Percentiles rank a stretch among this genome's conserved stretches.
Evolutionary conservation across 2,113 vertebrate species (phyloP).

Genomic region (Nerophis ophidion): DNA sequence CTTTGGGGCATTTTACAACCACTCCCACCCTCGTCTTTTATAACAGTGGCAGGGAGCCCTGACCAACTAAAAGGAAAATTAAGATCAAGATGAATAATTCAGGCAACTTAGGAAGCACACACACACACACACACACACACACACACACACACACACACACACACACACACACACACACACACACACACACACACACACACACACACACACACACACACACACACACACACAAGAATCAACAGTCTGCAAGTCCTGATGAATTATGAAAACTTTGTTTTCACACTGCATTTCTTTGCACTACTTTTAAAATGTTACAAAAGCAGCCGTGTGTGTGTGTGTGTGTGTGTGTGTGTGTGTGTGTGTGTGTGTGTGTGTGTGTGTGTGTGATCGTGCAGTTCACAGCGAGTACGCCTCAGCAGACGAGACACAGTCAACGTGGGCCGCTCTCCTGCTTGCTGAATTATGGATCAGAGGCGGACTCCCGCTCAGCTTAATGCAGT

Average conservation of each 20-base stretch:
- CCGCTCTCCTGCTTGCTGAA: slow-evolving; percentile 67
- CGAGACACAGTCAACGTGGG: slow-evolving; percentile 67
- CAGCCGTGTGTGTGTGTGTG: slow-evolving; percentile 25
- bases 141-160: slow-evolving; percentile 19
- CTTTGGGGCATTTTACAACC: slow-evolving; percentile 66
- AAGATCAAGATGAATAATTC: slow-evolving; percentile 65
- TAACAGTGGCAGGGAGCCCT: slow-evolving; percentile 35
- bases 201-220: slow-evolving; percentile 20
- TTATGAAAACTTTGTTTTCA: slow-evolving; percentile 71
- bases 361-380: slow-evolving; percentile 14
- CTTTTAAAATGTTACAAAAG: slow-evolving; percentile 61
- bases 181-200: slow-evolving; percentile 18
- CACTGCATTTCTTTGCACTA: slow-evolving; percentile 66
- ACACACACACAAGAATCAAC: slow-evolving; percentile 31
- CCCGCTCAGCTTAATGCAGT: slow-evolving; percentile 67
- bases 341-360: slow-evolving; percentile 29
- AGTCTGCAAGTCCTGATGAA: slow-evolving; percentile 61
- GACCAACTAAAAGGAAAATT: slow-evolving; percentile 64
- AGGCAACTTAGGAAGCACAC: slow-evolving; percentile 49
- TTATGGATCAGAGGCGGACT: slow-evolving; percentile 73
- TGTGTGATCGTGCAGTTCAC: slow-evolving; percentile 60
- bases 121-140: slow-evolving; percentile 18
- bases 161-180: slow-evolving; percentile 21
- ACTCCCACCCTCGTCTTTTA: slow-evolving; percentile 51
- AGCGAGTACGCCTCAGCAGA: slow-evolving; percentile 64